phyloP scores from a whole-genome alignment of 1,140 invertebrate species.

The Calosoma granatense region DNA sequence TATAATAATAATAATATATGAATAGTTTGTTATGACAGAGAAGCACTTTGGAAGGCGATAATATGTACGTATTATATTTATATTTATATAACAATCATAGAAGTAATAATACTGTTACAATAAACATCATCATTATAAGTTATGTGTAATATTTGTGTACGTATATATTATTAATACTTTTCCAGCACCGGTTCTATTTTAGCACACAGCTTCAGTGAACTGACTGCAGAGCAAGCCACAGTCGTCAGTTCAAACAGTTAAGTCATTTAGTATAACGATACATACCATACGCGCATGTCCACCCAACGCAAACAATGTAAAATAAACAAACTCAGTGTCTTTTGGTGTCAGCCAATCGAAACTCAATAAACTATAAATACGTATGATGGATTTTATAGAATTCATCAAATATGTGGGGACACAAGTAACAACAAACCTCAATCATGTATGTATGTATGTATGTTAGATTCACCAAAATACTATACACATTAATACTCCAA shows the following conservation, averaged over 20 bases:
- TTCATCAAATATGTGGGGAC: background rate
- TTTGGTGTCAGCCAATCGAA: constrained; percentile 17
- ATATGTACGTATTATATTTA: no score
- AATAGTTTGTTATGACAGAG: no score
- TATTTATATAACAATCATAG: no score
- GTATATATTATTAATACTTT: constrained; percentile 23
- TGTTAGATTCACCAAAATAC: background rate
- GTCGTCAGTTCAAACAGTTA: no score
- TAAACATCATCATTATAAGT: background rate
- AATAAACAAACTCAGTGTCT: constrained; percentile 33
- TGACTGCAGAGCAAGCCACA: no score
- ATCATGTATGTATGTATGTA: no score
- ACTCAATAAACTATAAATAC: background rate
- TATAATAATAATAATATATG: no score
- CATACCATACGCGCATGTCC: constrained; percentile 35
- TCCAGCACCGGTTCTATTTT: constrained; percentile 31
- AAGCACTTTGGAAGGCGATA: background rate
- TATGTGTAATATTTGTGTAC: background rate
- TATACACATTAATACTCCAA: no score
- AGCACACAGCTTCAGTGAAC: constrained; percentile 29
- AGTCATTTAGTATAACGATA: constrained; percentile 23
- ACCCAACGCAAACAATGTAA: constrained; percentile 34
- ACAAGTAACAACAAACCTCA: background rate
- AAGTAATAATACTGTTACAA: background rate
- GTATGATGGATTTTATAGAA: no score